phyloP scores from a whole-genome alignment of 2,888 invertebrate genomes.

The Hypena proboscidalis region DNA sequence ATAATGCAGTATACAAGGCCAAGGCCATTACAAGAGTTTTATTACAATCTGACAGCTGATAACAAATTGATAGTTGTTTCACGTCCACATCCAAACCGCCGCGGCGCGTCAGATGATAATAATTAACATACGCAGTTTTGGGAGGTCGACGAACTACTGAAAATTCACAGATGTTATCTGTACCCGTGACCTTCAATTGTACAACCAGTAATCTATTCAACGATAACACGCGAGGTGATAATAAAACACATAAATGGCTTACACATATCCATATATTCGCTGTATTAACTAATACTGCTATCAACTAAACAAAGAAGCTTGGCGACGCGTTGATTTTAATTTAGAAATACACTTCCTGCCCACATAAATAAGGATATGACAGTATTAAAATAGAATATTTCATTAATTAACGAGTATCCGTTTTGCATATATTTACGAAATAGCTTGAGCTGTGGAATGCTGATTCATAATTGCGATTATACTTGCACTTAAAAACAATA shows the following conservation, averaged over 20 bases:
- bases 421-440: slow-evolving; percentile 21
- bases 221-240: too few species aligned
- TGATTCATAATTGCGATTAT: slow-evolving; percentile 30
- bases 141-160: neutral
- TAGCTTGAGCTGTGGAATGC: slow-evolving; percentile 42
- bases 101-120: too few species aligned
- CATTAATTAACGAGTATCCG: slow-evolving; percentile 10
- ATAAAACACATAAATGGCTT: slow-evolving; percentile 49
- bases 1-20: too few species aligned
- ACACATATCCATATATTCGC: slow-evolving; percentile 66
- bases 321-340: slow-evolving; percentile 47
- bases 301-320: slow-evolving; percentile 60
- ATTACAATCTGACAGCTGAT: neutral
- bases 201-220: too few species aligned
- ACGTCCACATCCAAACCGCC: too few species aligned
- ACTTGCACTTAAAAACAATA: slow-evolving; percentile 41
- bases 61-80: neutral
- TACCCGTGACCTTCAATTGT: too few species aligned
- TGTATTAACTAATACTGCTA: slow-evolving; percentile 57
- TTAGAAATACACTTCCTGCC: slow-evolving; percentile 27
- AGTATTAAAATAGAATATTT: slow-evolving; percentile 31
- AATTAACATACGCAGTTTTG: too few species aligned
- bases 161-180: neutral
- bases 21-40: neutral
- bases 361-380: slow-evolving; percentile 14